Conservation (phyloP, 2,888 invertebrate species). For the Dioctria rufipes region DNA sequence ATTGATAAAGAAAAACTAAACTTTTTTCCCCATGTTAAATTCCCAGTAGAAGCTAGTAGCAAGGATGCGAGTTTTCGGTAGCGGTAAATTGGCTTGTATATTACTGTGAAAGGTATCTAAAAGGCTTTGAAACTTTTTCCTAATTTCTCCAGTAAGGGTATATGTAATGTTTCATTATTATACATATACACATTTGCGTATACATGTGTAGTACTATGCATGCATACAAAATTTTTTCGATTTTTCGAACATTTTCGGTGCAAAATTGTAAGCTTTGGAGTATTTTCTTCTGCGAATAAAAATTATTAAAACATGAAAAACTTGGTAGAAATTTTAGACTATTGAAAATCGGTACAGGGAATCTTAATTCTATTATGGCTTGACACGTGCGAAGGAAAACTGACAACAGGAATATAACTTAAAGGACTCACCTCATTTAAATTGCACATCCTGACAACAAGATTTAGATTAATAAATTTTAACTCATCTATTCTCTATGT, state of each 20-base stretch:
- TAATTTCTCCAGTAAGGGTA: not conserved
- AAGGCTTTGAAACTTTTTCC: conserved; percentile 16
- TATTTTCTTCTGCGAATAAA: no score
- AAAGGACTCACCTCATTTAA: not conserved
- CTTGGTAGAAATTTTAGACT: not conserved
- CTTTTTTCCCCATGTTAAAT: conserved; percentile 22
- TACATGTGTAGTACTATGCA: no score
- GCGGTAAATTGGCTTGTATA: not conserved
- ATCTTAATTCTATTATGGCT: not conserved
- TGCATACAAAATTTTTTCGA: no score
- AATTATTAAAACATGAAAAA: not conserved
- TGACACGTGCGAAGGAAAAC: not conserved
- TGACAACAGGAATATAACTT: not conserved
- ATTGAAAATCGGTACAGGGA: not conserved
- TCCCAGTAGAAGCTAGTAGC: not conserved
- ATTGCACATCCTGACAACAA: not conserved
- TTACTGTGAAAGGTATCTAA: conserved; percentile 26
- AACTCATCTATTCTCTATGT: not conserved
- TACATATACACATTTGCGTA: no score
- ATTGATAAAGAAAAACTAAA: conserved; percentile 11
- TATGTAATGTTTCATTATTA: no score
- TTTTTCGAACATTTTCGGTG: no score
- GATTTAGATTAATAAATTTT: not conserved
- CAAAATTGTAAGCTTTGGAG: no score
- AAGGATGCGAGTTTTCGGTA: conserved; percentile 9